Evolutionary conservation across 2,113 vertebrate species (phyloP).

Genomic region (Odocoileus hemionus): DNA sequence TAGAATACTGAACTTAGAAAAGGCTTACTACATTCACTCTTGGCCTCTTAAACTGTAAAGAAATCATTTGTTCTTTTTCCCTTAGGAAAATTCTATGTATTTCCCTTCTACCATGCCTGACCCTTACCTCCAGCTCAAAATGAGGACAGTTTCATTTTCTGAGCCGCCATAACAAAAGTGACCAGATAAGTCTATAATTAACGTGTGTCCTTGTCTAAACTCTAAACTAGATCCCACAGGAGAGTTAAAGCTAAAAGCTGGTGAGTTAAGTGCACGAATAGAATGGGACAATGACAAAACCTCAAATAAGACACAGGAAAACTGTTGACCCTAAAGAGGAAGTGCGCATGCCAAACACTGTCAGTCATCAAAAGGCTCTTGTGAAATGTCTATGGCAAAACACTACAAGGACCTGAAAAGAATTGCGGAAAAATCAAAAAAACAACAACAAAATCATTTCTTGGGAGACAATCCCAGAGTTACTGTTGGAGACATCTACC

Average conservation of each 20-base stretch:
- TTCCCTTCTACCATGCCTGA: neutral
- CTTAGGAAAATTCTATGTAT: neutral
- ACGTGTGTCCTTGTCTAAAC: neutral
- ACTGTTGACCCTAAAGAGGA: neutral
- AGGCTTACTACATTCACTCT: neutral
- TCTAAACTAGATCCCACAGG: neutral
- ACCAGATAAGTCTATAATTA: neutral
- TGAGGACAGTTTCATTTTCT: neutral
- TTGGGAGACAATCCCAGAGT: neutral
- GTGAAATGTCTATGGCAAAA: neutral
- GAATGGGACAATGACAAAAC: neutral
- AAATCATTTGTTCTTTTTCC: neutral
- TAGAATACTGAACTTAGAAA: constrained; percentile 38
- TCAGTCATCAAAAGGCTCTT: neutral
- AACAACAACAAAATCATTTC: neutral
- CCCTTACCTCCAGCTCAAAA: neutral
- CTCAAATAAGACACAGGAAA: neutral
- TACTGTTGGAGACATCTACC: neutral
- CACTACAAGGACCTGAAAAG: neutral
- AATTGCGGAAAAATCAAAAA: neutral
- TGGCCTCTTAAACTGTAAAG: neutral
- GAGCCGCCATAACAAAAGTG: neutral
- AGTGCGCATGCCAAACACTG: neutral
- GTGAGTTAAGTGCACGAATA: neutral
- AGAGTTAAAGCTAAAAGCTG: neutral